phyloP scores from a whole-genome alignment of 2,797 vertebrate genomes.

The Gouania willdenowi region DNA sequence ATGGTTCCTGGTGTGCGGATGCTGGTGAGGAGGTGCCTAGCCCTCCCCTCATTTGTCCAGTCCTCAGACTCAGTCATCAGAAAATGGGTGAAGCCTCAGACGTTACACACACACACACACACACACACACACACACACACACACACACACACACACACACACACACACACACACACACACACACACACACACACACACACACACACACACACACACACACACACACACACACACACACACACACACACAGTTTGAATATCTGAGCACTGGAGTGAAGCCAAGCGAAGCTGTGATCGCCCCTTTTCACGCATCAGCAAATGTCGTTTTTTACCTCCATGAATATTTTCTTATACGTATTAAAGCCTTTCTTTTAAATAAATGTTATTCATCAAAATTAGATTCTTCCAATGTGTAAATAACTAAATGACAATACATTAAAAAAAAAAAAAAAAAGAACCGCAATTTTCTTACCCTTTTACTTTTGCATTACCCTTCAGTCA shows the following conservation, averaged over 20 bases:
- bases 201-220: constrained; percentile 9
- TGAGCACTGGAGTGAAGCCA: constrained; percentile 48
- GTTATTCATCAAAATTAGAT: no score
- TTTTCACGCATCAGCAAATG: constrained; percentile 38
- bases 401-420: no score
- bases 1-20: constrained; percentile 33
- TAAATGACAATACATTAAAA: neutral
- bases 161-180: constrained; percentile 8
- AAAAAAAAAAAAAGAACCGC: neutral
- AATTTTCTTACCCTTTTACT: no score
- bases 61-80: constrained; percentile 35
- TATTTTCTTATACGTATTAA: no score
- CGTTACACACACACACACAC: constrained; percentile 15
- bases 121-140: constrained; percentile 23
- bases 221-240: constrained; percentile 6
- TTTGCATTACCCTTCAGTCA: constrained; percentile 55
- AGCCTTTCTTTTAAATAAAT: no score
- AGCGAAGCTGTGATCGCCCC: constrained; percentile 24
- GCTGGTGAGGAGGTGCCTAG: constrained; percentile 23
- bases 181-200: constrained; percentile 26
- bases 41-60: constrained; percentile 13
- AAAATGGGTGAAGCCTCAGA: constrained; percentile 14
- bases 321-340: constrained; percentile 19
- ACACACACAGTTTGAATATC: constrained; percentile 31
- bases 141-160: constrained; percentile 1